phyloP scores from a whole-genome alignment of 2,113 vertebrate genomes.

The Hydropotes inermis region DNA sequence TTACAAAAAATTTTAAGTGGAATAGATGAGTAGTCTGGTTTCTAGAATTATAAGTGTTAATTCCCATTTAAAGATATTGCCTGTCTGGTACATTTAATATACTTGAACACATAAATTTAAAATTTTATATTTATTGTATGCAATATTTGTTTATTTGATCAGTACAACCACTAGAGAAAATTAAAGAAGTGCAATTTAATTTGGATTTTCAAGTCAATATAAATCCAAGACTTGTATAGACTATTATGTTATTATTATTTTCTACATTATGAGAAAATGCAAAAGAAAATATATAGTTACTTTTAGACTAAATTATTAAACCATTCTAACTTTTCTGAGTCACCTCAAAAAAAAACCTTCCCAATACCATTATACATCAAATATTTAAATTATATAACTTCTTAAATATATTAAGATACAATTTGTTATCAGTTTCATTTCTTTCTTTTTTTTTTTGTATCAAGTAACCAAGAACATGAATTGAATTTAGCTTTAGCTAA shows the following conservation, averaged over 20 bases:
- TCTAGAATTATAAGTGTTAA: not conserved
- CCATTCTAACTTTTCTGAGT: not conserved
- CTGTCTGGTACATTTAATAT: not conserved
- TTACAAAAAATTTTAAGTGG: not conserved
- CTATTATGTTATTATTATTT: not conserved
- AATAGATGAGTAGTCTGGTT: not conserved
- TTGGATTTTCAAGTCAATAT: not conserved
- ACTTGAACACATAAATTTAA: not conserved
- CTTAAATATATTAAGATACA: not conserved
- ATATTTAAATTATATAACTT: not conserved
- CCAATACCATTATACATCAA: not conserved
- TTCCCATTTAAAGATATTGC: not conserved
- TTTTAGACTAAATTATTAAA: not conserved
- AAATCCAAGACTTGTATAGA: not conserved
- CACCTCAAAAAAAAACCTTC: not conserved
- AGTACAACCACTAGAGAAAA: not conserved
- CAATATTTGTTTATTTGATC: not conserved
- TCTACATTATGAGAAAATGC: not conserved
- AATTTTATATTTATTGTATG: not conserved
- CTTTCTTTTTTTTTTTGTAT: not conserved
- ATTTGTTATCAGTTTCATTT: not conserved
- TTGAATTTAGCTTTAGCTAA: not conserved
- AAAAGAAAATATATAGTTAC: not conserved
- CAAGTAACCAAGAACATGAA: not conserved
- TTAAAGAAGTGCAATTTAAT: not conserved